Conservation (phyloP, 2,113 vertebrate genomes). For the Mesitornis unicolor region DNA sequence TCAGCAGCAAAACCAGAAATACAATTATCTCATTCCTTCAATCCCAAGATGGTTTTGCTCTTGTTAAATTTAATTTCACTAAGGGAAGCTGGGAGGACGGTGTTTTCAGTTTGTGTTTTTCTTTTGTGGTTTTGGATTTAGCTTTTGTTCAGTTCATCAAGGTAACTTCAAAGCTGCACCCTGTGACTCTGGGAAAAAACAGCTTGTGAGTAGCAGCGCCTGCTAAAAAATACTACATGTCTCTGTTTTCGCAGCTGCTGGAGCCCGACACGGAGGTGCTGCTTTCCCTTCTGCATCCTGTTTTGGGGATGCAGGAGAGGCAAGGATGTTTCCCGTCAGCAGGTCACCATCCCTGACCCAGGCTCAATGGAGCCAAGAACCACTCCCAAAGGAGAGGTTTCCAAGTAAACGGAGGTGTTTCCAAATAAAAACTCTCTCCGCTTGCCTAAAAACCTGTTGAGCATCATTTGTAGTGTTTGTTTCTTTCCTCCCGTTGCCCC, state of each 20-base stretch:
- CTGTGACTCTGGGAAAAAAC: background rate
- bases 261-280: background rate
- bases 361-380: background rate
- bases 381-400: background rate
- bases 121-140: background rate
- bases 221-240: background rate
- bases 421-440: background rate
- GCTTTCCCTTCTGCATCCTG: background rate
- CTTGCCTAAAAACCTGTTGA: background rate
- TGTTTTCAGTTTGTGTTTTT: background rate
- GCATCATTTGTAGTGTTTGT: background rate
- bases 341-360: background rate
- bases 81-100: background rate
- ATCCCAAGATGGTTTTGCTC: background rate
- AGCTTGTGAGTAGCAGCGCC: fast-evolving
- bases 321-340: background rate
- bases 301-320: background rate
- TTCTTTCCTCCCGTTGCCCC: background rate
- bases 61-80: background rate
- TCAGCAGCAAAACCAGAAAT: background rate
- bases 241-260: slow-evolving; percentile 3
- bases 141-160: background rate
- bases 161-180: slow-evolving; percentile 13
- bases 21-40: background rate
- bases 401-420: background rate